Evolutionary conservation across 2,113 vertebrate genomes (phyloP).

Genomic region (Lonchura striata): DNA sequence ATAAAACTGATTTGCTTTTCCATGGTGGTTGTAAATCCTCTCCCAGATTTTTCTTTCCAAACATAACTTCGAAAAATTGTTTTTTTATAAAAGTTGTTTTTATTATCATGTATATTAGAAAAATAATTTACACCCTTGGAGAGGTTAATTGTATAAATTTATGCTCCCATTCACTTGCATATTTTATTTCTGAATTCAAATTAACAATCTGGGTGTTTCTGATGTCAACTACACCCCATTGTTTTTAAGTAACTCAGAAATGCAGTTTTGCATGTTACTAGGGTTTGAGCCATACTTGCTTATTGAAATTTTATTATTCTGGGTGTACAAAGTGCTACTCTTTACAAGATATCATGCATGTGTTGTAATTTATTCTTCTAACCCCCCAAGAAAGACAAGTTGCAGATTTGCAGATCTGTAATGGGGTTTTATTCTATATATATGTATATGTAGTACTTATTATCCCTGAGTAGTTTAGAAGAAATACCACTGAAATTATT

Average conservation of each 20-base stretch:
- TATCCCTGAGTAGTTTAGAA: neutral
- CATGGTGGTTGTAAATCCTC: neutral
- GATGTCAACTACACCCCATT: rapidly evolving
- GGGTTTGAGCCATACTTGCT: neutral
- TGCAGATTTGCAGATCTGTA: neutral
- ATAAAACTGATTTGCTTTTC: neutral
- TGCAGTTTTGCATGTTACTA: neutral
- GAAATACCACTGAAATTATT: neutral
- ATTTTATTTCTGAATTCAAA: neutral
- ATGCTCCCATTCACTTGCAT: neutral
- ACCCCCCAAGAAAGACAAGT: neutral
- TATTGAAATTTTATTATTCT: neutral
- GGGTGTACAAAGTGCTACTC: neutral
- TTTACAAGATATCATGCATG: neutral
- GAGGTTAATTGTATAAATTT: neutral
- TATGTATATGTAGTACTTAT: neutral
- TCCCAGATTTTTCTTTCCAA: neutral
- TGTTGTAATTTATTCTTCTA: neutral
- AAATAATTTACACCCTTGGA: neutral
- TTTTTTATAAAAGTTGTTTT: neutral
- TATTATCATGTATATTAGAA: neutral
- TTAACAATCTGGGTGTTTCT: neutral
- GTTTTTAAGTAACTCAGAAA: neutral
- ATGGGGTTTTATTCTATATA: neutral
- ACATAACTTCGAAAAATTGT: neutral